phyloP scores from a whole-genome alignment of 64 coral and sea anemone species.

The Trachythela sp. region DNA sequence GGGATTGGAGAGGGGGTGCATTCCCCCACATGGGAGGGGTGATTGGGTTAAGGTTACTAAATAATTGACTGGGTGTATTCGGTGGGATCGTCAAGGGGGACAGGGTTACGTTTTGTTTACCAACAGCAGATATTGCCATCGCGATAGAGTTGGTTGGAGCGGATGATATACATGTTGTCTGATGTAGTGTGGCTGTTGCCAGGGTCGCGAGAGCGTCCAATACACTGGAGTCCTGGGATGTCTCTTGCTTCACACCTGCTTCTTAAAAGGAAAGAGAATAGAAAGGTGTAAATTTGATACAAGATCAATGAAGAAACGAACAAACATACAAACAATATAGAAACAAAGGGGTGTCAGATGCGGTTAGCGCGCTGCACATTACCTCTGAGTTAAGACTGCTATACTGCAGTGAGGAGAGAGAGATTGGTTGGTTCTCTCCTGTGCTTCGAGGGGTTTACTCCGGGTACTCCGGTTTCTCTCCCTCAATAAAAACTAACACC shows the following conservation, averaged over 20 bases:
- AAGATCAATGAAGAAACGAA: no score
- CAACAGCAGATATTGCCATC: slow-evolving; percentile 32
- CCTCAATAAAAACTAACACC: no score
- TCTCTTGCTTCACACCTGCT: not conserved
- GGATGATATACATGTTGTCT: slow-evolving; percentile 53
- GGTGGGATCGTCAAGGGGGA: slow-evolving; percentile 69
- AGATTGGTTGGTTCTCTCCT: no score
- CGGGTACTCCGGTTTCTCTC: no score
- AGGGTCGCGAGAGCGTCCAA: slow-evolving; percentile 90
- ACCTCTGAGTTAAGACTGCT: no score
- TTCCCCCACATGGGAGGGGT: slow-evolving; percentile 71
- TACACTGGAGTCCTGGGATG: slow-evolving; percentile 77
- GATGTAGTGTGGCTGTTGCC: slow-evolving; percentile 82
- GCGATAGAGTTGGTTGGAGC: slow-evolving; percentile 59
- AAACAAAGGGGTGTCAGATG: no score
- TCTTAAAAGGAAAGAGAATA: not conserved
- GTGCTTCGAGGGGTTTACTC: no score
- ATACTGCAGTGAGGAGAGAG: no score
- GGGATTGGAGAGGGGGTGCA: slow-evolving; percentile 60
- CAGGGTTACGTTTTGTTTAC: not conserved
- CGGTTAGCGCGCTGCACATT: no score
- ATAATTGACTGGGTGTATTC: slow-evolving; percentile 41
- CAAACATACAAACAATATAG: no score
- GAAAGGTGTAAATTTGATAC: not conserved
- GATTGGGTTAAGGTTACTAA: slow-evolving; percentile 61